phyloP scores from a whole-genome alignment of 2,888 invertebrate genomes.

The Griposia aprilina region DNA sequence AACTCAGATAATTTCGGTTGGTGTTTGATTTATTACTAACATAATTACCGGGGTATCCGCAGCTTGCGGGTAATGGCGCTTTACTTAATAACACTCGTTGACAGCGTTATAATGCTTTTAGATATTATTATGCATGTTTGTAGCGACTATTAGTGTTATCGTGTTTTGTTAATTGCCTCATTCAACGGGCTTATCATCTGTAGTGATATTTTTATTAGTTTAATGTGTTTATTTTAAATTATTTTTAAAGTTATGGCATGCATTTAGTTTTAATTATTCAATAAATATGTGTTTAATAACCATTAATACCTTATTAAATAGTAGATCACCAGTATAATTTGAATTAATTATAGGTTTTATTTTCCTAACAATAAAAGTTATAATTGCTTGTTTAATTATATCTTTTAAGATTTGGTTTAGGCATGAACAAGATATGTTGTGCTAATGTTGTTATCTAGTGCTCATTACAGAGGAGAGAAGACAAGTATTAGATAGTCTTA shows the following conservation, averaged over 20 bases:
- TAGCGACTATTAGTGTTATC: constrained; percentile 58
- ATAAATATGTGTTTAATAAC: neutral
- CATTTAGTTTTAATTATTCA: constrained; percentile 25
- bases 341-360: constrained; percentile 27
- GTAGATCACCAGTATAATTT: constrained; percentile 7
- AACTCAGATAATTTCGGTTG: constrained; percentile 88
- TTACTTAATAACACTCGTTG: constrained; percentile 75
- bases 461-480: constrained; percentile 21
- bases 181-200: constrained; percentile 26
- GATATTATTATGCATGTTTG: constrained; percentile 62
- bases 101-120: constrained; percentile 69
- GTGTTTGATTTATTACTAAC: constrained; percentile 80
- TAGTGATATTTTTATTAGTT: constrained; percentile 34
- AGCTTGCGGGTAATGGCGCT: constrained; percentile 76
- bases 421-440: constrained; percentile 31
- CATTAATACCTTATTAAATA: neutral
- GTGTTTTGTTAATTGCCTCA: constrained; percentile 57
- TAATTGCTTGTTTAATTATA: constrained; percentile 29
- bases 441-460: constrained; percentile 37
- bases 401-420: constrained; percentile 22
- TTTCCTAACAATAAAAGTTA: constrained; percentile 20
- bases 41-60: constrained; percentile 77
- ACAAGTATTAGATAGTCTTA: constrained; percentile 33
- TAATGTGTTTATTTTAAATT: constrained; percentile 10
- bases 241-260: constrained; percentile 24